phyloP scores from a whole-genome alignment of 2,888 invertebrate species.

The Acleris emargana region DNA sequence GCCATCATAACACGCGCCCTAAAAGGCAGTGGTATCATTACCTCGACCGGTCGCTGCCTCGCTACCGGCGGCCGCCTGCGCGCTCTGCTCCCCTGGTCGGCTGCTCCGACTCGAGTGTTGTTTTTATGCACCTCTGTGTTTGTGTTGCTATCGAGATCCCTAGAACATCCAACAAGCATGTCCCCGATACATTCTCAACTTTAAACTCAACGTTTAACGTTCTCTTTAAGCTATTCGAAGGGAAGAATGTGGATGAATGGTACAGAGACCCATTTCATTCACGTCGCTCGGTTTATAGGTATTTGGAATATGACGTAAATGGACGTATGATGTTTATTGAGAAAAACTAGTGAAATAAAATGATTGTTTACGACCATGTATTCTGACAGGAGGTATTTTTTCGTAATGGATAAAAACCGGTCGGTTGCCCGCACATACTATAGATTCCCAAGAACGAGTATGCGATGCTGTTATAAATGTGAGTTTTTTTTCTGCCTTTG shows the following conservation, averaged over 20 bases:
- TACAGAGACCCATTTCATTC: constrained; percentile 71
- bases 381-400: constrained; percentile 33
- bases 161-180: constrained; percentile 41
- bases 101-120: constrained; percentile 58
- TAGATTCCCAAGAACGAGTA: constrained; percentile 29
- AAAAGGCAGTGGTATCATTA: constrained; percentile 81
- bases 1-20: constrained; percentile 75
- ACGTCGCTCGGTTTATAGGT: constrained; percentile 64
- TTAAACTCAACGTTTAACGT: constrained; percentile 17
- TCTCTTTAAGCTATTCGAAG: background rate
- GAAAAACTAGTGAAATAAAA: constrained; percentile 37
- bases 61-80: constrained; percentile 56
- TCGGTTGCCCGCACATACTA: constrained; percentile 25
- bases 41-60: constrained; percentile 65
- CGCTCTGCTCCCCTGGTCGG: constrained; percentile 72
- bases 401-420: constrained; percentile 31
- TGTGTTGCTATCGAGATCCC: constrained; percentile 70
- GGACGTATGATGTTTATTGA: constrained; percentile 36
- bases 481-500: constrained; percentile 32
- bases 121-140: constrained; percentile 74
- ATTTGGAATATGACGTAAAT: constrained; percentile 64
- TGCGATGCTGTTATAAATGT: constrained; percentile 31
- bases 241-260: constrained; percentile 53
- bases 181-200: constrained; percentile 28
- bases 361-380: constrained; percentile 36